Conservation (phyloP, 1,140 invertebrate species). For the Triops cancriformis region DNA sequence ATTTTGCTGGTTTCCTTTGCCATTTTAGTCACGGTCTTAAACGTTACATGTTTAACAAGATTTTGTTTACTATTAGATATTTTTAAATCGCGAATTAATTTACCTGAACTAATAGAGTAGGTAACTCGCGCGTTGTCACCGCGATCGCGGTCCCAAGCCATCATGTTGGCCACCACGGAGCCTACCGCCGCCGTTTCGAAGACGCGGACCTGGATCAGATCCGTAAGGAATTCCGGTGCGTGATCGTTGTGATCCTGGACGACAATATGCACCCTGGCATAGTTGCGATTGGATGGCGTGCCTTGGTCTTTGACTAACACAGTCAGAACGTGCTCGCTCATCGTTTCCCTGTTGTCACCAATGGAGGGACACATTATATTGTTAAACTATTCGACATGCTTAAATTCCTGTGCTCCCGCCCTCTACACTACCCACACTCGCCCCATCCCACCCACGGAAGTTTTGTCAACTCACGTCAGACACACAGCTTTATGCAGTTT, state of each 20-base stretch:
- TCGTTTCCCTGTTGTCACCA: slow-evolving; percentile 52
- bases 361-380: neutral
- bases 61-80: neutral
- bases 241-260: slow-evolving; percentile 87
- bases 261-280: slow-evolving; percentile 67
- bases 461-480: no score
- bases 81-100: slow-evolving; percentile 21
- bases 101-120: slow-evolving; percentile 69
- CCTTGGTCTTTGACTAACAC: slow-evolving; percentile 85
- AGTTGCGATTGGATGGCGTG: slow-evolving; percentile 71
- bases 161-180: slow-evolving; percentile 59
- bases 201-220: slow-evolving; percentile 63
- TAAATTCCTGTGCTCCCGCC: no score
- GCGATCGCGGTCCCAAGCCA: slow-evolving; percentile 68
- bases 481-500: no score
- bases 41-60: slow-evolving; percentile 9
- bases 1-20: no score
- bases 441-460: no score
- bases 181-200: slow-evolving; percentile 65
- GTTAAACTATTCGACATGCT: no score
- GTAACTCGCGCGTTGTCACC: slow-evolving; percentile 69
- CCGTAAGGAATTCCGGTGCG: slow-evolving; percentile 66
- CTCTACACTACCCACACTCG: no score
- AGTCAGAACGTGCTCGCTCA: slow-evolving; percentile 72
- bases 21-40: no score